These are phyloP conservation scores for Perithous albicinctus DNA, from an alignment of 2,888 invertebrate species.

Conservation along the genomic window DNA sequence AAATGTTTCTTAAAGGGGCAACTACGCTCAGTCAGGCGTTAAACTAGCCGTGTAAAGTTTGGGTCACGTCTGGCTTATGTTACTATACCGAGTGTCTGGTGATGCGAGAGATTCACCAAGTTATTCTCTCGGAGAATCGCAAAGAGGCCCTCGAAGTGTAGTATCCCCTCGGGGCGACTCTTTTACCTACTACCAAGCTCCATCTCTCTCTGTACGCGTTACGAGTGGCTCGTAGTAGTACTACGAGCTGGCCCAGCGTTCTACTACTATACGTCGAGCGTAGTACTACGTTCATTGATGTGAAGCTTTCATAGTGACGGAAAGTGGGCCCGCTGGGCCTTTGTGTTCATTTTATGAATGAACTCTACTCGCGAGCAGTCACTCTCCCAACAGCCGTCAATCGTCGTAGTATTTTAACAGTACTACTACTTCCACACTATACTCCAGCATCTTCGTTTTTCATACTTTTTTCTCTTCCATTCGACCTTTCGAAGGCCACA, in stretches of 20 bases:
- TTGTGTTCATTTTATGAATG: constrained; percentile 77
- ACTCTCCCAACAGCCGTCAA: constrained; percentile 17
- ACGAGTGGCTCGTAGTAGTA: constrained; percentile 57
- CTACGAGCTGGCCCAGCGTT: constrained; percentile 56
- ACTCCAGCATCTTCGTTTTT: not conserved
- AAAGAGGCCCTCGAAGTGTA: constrained; percentile 71
- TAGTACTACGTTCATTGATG: constrained; percentile 83
- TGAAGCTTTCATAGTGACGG: constrained; percentile 49
- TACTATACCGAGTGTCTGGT: constrained; percentile 6
- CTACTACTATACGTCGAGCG: constrained; percentile 61
- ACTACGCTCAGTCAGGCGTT: constrained; percentile 66
- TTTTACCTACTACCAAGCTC: constrained; percentile 35
- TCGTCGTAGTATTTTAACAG: constrained; percentile 34
- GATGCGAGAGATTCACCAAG: constrained; percentile 23
- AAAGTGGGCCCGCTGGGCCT: constrained; percentile 74
- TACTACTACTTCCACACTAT: not conserved
- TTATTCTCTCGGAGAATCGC: constrained; percentile 45
- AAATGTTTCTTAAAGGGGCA: constrained; percentile 79
- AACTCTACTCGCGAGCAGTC: constrained; percentile 68
- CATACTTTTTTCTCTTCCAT: not conserved
- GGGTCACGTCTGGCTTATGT: constrained; percentile 73
- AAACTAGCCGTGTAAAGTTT: constrained; percentile 75
- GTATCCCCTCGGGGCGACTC: constrained; percentile 60
- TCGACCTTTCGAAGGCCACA: constrained; percentile 16
- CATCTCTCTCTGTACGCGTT: constrained; percentile 1